Percentiles rank a stretch among this genome's conserved stretches.
These are phyloP conservation scores for Mus musculus DNA, from an alignment of 2,113 vertebrate species.

Conservation along the genomic window DNA sequence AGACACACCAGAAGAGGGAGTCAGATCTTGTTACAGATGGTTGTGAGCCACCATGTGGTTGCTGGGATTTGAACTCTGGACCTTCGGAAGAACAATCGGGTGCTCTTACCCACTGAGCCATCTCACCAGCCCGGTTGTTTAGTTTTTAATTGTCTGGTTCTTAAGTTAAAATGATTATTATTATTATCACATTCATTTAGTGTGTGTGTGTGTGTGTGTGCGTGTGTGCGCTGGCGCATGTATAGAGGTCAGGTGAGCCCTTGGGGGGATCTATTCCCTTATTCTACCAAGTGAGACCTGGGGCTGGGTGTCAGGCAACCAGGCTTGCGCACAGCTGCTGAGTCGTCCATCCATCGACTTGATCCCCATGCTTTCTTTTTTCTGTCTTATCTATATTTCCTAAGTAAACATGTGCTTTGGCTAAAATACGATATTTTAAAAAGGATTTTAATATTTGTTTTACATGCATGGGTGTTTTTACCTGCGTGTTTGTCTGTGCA, in stretches of 20 bases:
- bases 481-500: not conserved
- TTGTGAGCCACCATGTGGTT: too few species aligned
- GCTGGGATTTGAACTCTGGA: too few species aligned
- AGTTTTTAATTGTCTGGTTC: not conserved
- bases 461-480: not conserved
- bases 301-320: not conserved
- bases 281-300: not conserved
- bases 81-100: too few species aligned
- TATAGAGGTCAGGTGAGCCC: too few species aligned
- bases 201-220: not conserved
- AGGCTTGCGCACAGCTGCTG: not conserved
- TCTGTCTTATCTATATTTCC: conserved; percentile 53
- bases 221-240: not conserved
- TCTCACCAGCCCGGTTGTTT: too few species aligned
- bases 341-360: not conserved
- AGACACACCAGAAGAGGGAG: too few species aligned
- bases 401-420: not conserved
- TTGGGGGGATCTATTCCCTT: not conserved
- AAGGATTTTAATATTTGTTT: not conserved
- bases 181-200: not conserved
- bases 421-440: conserved; percentile 26
- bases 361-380: not conserved
- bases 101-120: too few species aligned
- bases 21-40: too few species aligned
- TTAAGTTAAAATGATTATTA: not conserved